A percentile compares a stretch with the other conserved stretches of the same genome.
Evolutionary conservation across 2,113 vertebrate genomes (phyloP).

Genomic region (Mohoua ochrocephala): DNA sequence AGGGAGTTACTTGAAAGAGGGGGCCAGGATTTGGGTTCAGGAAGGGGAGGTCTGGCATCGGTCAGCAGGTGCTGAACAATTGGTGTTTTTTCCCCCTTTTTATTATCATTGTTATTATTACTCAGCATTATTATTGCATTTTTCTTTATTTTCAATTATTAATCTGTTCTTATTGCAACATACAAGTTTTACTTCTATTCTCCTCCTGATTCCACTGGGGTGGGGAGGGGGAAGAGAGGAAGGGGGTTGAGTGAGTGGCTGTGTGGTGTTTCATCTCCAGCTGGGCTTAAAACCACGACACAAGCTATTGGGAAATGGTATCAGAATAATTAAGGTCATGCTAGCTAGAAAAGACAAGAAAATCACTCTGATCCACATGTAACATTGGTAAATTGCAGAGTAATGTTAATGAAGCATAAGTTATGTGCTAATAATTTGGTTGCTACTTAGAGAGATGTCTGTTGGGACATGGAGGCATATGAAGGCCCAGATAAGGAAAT

Average conservation of each 20-base stretch:
- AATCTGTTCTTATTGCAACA: background rate
- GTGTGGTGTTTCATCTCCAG: background rate
- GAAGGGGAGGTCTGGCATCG: rapidly evolving
- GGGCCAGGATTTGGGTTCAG: background rate
- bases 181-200: background rate
- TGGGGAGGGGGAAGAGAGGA: background rate
- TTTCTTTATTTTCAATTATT: background rate
- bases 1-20: background rate
- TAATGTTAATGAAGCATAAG: background rate
- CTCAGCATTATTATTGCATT: background rate
- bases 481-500: background rate
- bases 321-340: background rate
- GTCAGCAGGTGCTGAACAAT: background rate
- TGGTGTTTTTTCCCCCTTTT: rapidly evolving
- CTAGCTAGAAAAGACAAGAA: background rate
- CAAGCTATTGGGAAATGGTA: background rate
- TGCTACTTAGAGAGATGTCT: background rate
- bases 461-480: background rate
- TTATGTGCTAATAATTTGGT: background rate
- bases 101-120: background rate
- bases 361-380: background rate
- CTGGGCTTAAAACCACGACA: background rate
- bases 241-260: background rate
- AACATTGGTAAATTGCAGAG: background rate
- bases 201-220: background rate